Evolutionary conservation across 2,797 vertebrate species (phyloP), one percentile per base, ranked within the genome.

Genomic region (Parambassis ranga): DNA sequence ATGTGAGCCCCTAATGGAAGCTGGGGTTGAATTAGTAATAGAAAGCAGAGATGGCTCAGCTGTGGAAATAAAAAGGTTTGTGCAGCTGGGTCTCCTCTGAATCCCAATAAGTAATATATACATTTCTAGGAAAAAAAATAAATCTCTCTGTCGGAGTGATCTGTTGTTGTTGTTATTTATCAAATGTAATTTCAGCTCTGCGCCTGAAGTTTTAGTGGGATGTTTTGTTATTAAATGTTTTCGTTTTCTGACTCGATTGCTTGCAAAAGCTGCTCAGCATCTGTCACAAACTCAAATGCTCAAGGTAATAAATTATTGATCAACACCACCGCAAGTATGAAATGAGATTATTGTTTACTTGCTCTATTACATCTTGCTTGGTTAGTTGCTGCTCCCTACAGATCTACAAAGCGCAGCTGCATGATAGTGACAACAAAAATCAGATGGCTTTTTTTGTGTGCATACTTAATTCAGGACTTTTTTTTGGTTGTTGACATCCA

Each of bases 291-390:
- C 30, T 51, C 19, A 56, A 30, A 79, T 56, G 42, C 58, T 53
- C 13, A 28, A 62, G 36, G 56, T 68, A 33, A 85, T 87, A 47
- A 89, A 88, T 85, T 78, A 85, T 86, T 83, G 56, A 87, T 82
- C 44, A 71, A 63, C 13, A 41, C 41, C 27, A 10, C 67, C 60
- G 59, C 66, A 70, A 71, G 55, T 64, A 64, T 62, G 57, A 77
- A 44, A 81, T 75, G 27, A 84, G 70, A 69, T 73, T 26, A 69
- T 61, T 79, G 80, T 85, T 71, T 75, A 51, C 60, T 60, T 48
- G 53, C 16, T 58, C 44, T 32, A 3, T 77, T 66, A 68, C 42
- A 47, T 62, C 51, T 53, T 15, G 26, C 28, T 56, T 32, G 63
- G 47, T 61, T 72, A 67, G 49, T 37, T 27, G 58, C 2, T 3